Evolutionary conservation across 2,888 invertebrate genomes (phyloP), one percentile per base, ranked within the genome.

Genomic region (Tricholauxania praeusta): DNA sequence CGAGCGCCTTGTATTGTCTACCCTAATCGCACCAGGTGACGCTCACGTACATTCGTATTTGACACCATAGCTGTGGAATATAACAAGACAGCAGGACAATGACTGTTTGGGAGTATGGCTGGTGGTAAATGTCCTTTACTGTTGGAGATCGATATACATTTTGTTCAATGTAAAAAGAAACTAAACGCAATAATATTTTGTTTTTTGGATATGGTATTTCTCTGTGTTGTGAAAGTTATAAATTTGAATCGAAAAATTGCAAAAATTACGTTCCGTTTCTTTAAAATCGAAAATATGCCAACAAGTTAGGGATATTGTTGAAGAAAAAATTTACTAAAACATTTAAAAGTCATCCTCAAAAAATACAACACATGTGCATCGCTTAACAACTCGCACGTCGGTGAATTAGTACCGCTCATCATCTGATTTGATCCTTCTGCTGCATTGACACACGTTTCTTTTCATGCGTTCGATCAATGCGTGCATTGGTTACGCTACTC

Each of bases 1-100:
- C 86, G 81, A 83, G 79, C 78, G 78, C 74, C 76, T 73, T 39
- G 74, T 74, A 78, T 83, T 83, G 83, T 84, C 77, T 74, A 72
- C 57, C 71, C 73, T 80, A 77, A 80, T 82, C 80, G 77, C 79
- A 81, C 84, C 85, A 85, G 84, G 85, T 85, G 85, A 83, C 81
- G 85, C 79, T 72, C 78, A 78, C 39, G 57, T n/a, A 28, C 22
- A 22, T n/a, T 22, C 12, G n/a, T 75, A 80, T 74, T 82, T 79
- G 79, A 80, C 81, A 80, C 81, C 77, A 78, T 75, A 52, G 32
- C 62, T 62, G 70, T 52, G 55, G 51, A 70, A 51, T 32, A 52
- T 68, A 28, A 70, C 49, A 62, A 48, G 22, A 47, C 14, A 55
- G 4, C 32, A 53, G 28, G 66, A 53, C 39, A 66, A 72, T 55